Evolutionary conservation across 2,113 vertebrate species (phyloP), one percentile per base, ranked within the genome.

Genomic region (Ceyx cyanopectus): DNA sequence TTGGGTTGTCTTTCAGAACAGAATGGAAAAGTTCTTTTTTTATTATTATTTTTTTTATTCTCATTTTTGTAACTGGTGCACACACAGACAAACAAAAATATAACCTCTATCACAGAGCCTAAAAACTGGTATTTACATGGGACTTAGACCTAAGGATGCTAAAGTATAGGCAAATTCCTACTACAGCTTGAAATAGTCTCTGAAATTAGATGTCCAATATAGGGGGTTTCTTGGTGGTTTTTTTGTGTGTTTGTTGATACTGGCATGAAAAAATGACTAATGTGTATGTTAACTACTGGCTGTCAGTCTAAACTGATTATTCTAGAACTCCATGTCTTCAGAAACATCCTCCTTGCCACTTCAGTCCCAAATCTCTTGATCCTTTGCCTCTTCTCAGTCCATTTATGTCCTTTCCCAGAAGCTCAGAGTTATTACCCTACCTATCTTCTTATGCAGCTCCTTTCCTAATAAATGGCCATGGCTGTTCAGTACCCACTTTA

Each of bases 1-100:
- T 61, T 43, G 62, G 23, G 57, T 48, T 87, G 66, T 21, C 50
- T 81, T 76, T 86, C 61, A 83, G 54, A 75, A 34, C 5, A 69
- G 56, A 29, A 85, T 30, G 58, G 16, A 21, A 18, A 43, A 10
- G 0, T 5, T 14, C 5, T 60, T 32, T 50, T 50, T 21, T 22
- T 23, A 22, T 50, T 50, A 22, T 50, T 22, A 32, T 10, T 22
- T 48, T 48, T 48, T 48, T 48, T 12, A 5, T 21, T 85, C 27
- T 84, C 60, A 6, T 8, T 34, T 17, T 72, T 76, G n/a, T 53
- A 19, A 23, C 12, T 73, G 30, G 9, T 34, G 43, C 53, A 30
- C 1, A 2, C 4, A 4, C 22, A 13, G 34, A 26, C 29, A 21
- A 17, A 12, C 45, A 23, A 14, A 6, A 6, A 6, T 20, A 10